A percentile compares a stretch with the other conserved stretches of the same genome.
These are phyloP conservation scores for Sphenopsis melanotis DNA, from an alignment of 2,797 vertebrate genomes.

Conservation along the genomic window DNA sequence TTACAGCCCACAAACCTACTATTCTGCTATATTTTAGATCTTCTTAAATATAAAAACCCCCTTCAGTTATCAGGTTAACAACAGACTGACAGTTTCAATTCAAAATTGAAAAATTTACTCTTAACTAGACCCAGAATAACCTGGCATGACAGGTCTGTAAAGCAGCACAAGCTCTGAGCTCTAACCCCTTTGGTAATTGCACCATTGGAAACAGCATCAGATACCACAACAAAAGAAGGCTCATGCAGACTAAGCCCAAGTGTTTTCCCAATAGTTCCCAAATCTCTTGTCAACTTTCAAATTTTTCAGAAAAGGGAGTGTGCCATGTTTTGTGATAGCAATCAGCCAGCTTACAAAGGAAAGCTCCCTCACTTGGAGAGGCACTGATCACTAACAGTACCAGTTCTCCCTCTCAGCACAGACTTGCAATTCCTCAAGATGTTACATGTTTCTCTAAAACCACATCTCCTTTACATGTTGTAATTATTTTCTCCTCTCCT, in stretches of 20 bases:
- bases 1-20: not conserved
- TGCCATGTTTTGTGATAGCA: not conserved
- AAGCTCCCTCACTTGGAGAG: not conserved
- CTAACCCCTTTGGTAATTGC: too few relatives aligned
- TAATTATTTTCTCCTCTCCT: not conserved
- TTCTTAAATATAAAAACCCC: not conserved
- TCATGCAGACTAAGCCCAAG: not conserved
- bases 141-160: not conserved
- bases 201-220: not conserved
- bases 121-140: not conserved
- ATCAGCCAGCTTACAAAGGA: fast-evolving
- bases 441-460: not conserved
- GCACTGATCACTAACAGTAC: not conserved
- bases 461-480: not conserved
- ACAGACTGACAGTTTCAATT: not conserved
- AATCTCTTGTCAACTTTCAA: not conserved
- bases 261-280: not conserved
- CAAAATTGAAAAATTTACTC: not conserved
- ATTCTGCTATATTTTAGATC: not conserved
- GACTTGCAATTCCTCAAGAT: not conserved
- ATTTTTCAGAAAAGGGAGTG: not conserved
- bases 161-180: not conserved
- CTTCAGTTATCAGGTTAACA: not conserved
- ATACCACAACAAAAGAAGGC: not conserved
- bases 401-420: not conserved